Evolutionary conservation across 2,888 invertebrate genomes (phyloP).

Genomic region (Hydrotaea cyrtoneurina): DNA sequence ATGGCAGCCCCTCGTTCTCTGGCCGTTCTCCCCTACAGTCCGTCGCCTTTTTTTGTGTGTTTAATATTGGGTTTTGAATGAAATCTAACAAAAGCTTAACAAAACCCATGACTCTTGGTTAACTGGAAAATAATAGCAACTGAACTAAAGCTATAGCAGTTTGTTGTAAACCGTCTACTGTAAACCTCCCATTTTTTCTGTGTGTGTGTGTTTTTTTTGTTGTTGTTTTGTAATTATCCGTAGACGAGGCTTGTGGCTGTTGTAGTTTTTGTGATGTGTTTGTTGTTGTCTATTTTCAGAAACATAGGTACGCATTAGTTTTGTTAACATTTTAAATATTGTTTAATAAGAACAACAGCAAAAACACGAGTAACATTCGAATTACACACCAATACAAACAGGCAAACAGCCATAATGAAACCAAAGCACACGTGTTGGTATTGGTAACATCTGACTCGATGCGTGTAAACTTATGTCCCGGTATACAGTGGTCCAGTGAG

Average conservation of each 20-base stretch:
- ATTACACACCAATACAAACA: conserved; percentile 19
- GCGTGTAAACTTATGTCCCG: not conserved
- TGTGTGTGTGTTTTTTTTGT: no score
- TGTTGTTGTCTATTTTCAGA: conserved; percentile 30
- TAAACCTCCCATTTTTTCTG: conserved; percentile 50
- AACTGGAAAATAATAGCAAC: not conserved
- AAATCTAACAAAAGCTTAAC: conserved; percentile 21
- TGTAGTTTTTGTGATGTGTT: not conserved
- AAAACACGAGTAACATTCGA: not conserved
- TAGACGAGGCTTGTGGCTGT: not conserved
- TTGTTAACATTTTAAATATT: conserved; percentile 63
- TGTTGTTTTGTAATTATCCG: conserved; percentile 32
- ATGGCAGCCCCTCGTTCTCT: not conserved
- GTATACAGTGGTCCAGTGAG: not conserved
- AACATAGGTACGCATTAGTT: conserved; percentile 61
- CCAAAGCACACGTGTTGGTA: conserved; percentile 14
- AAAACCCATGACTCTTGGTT: conserved; percentile 35
- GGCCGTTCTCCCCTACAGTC: not conserved
- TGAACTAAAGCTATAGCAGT: conserved; percentile 6
- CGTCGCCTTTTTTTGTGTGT: not conserved
- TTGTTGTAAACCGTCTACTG: not conserved
- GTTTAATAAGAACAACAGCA: conserved; percentile 54
- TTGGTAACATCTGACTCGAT: not conserved
- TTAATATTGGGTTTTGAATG: conserved; percentile 34
- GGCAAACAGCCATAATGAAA: conserved; percentile 10